Evolutionary conservation across 2,888 invertebrate species (phyloP).

Genomic region (Callosobruchus maculatus): DNA sequence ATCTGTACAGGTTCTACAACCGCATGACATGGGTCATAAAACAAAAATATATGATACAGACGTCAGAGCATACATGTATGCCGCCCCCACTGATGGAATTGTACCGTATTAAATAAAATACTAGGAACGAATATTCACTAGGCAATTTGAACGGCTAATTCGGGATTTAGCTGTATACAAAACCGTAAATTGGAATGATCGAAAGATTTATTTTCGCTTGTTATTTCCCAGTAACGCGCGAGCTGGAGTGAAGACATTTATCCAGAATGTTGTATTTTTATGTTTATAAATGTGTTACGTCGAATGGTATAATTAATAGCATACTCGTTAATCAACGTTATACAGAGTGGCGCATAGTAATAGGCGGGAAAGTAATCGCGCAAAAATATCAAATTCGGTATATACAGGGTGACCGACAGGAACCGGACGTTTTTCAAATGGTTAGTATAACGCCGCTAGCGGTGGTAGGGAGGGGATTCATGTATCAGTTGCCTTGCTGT

Average conservation of each 20-base stretch:
- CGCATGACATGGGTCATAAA: not conserved
- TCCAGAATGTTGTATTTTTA: not conserved
- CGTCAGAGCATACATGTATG: not conserved
- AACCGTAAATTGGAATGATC: not conserved
- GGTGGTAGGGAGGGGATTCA: too few species aligned
- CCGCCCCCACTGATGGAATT: not conserved
- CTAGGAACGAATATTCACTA: not conserved
- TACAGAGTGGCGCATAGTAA: not conserved
- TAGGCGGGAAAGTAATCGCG: too few species aligned
- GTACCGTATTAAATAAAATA: not conserved
- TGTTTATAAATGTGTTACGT: not conserved
- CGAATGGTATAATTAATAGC: not conserved
- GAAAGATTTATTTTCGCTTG: not conserved
- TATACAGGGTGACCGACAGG: too few species aligned
- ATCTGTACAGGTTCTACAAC: not conserved
- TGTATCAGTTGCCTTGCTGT: too few species aligned
- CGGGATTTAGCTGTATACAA: not conserved
- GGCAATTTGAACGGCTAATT: not conserved
- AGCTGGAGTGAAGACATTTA: not conserved
- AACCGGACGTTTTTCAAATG: too few species aligned
- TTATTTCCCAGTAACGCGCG: not conserved
- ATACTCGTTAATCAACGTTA: not conserved
- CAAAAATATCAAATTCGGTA: too few species aligned
- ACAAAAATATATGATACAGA: not conserved
- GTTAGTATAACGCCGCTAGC: too few species aligned